A percentile compares a stretch with the other conserved stretches of the same genome.
phyloP scores from a whole-genome alignment of 2,113 vertebrate genomes.

The Loxodonta africana region DNA sequence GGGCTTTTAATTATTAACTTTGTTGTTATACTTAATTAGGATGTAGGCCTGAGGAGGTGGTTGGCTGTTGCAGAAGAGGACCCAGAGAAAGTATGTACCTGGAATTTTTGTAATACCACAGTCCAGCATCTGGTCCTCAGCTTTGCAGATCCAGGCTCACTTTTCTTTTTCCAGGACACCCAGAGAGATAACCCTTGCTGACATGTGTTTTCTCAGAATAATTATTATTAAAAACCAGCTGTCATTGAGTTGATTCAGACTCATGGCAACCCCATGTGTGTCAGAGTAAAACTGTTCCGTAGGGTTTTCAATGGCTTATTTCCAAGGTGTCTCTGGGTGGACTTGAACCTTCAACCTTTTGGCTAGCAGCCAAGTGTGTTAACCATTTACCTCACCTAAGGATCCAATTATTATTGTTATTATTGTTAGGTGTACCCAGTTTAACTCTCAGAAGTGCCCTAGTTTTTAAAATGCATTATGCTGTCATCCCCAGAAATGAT shows the following conservation, averaged over 20 bases:
- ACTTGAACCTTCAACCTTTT: neutral
- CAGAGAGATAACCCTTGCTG: neutral
- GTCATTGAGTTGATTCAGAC: too few species aligned
- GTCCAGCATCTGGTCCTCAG: neutral
- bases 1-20: neutral
- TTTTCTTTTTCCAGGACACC: neutral
- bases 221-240: neutral
- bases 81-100: rapidly evolving
- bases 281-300: neutral
- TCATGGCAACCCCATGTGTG: too few species aligned
- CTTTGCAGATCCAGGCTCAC: neutral
- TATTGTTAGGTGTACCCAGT: neutral
- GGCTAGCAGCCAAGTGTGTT: neutral
- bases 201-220: neutral
- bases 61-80: neutral
- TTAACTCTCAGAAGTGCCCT: neutral
- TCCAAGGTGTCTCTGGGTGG: neutral
- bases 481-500: neutral
- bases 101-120: neutral
- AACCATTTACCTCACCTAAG: neutral
- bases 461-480: neutral
- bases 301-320: neutral
- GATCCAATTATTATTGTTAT: neutral
- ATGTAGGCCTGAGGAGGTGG: neutral
- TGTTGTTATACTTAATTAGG: neutral